A percentile compares a stretch with the other conserved stretches of the same genome.
Conservation (phyloP, 2,797 vertebrate species). For the Bryconaethiops microstoma region DNA sequence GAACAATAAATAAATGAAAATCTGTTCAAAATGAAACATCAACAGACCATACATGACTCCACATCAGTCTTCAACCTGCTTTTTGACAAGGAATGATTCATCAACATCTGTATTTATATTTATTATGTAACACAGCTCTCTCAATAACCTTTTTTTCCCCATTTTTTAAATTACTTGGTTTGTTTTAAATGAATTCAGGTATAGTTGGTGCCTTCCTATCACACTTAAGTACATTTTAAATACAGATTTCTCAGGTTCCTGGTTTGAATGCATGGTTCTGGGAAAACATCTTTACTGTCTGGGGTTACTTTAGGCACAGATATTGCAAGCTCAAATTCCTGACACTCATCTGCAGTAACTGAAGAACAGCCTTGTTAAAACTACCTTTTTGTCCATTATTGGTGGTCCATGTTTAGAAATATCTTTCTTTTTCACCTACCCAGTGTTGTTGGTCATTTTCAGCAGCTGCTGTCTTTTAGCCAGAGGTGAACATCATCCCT, state of each 20-base stretch:
- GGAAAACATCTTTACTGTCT: no score
- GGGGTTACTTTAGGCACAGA: background rate
- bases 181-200: background rate
- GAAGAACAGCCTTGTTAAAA: background rate
- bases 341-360: background rate
- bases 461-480: background rate
- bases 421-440: background rate
- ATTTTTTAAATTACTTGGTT: background rate
- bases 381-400: background rate
- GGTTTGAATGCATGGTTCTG: no score
- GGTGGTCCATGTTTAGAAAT: background rate
- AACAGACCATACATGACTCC: constrained; percentile 24
- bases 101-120: constrained; percentile 23
- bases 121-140: constrained; percentile 15
- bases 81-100: constrained; percentile 37
- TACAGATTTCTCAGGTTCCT: no score
- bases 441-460: background rate
- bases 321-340: background rate
- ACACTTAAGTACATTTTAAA: no score
- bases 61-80: constrained; percentile 18
- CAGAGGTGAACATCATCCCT: background rate
- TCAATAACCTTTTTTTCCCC: background rate
- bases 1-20: constrained; percentile 43
- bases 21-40: constrained; percentile 12
- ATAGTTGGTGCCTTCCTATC: no score